Evolutionary conservation across 2,888 invertebrate genomes (phyloP).

Genomic region (Spilosoma lubricipeda): DNA sequence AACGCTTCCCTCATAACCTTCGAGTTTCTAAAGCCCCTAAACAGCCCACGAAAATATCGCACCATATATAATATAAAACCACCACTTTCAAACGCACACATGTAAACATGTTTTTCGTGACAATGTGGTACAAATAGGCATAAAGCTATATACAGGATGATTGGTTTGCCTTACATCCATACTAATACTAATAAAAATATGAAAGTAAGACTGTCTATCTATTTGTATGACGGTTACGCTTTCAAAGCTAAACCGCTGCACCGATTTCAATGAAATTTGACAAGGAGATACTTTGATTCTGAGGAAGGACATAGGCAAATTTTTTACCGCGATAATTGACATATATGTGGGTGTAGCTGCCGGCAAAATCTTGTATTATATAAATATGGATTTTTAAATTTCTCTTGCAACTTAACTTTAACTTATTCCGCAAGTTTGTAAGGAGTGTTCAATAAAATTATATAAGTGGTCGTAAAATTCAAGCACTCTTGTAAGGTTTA

Average conservation of each 20-base stretch:
- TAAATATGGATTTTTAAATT: not conserved
- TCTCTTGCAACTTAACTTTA: not conserved
- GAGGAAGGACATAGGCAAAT: no score
- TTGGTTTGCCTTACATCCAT: not conserved
- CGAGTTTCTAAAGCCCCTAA: constrained; percentile 23
- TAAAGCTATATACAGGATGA: constrained; percentile 13
- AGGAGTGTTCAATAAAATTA: not conserved
- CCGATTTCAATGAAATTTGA: no score
- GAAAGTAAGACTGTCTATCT: no score
- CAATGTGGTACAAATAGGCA: constrained; percentile 12
- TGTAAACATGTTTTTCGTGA: constrained; percentile 13
- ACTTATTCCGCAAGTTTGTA: not conserved
- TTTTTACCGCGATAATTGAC: no score
- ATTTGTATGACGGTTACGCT: no score
- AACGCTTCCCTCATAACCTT: constrained; percentile 21
- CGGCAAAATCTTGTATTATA: no score
- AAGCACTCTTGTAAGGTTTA: not conserved
- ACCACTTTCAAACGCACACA: constrained; percentile 18
- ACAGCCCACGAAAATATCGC: constrained; percentile 16
- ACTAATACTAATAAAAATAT: not conserved
- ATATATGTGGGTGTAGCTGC: no score
- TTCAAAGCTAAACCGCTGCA: no score
- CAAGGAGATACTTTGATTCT: no score
- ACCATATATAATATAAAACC: constrained; percentile 6
- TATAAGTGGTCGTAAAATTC: not conserved